Evolutionary conservation across 2,888 invertebrate genomes (phyloP).

Genomic region (Mythimna impura): DNA sequence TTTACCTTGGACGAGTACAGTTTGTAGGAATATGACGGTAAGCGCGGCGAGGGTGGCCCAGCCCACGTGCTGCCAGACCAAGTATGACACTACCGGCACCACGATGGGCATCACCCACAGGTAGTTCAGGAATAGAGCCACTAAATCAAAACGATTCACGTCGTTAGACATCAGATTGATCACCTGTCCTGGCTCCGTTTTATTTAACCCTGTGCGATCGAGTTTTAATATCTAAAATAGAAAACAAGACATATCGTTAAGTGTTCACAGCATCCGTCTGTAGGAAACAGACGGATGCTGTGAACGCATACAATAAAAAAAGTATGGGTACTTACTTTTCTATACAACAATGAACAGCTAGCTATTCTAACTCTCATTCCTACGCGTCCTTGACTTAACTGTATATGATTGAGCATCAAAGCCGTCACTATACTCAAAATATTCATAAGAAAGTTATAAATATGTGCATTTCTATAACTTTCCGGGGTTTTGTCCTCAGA

Average conservation of each 20-base stretch:
- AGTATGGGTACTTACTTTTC: constrained; percentile 91
- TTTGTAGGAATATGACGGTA: constrained; percentile 89
- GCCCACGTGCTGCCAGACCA: constrained; percentile 85
- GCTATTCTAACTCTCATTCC: constrained; percentile 95
- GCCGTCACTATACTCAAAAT: constrained; percentile 90
- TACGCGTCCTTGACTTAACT: constrained; percentile 90
- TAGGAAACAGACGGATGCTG: too few species aligned
- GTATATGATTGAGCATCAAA: constrained; percentile 92
- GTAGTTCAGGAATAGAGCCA: constrained; percentile 93
- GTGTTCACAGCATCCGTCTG: too few species aligned
- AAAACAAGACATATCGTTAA: not conserved
- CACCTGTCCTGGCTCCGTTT: constrained; percentile 94
- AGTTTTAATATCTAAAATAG: constrained; percentile 83
- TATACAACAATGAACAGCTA: constrained; percentile 94
- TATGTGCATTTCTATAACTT: constrained; percentile 91
- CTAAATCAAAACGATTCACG: constrained; percentile 94
- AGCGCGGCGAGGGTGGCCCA: constrained; percentile 85
- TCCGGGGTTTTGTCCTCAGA: constrained; percentile 87
- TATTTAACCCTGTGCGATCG: constrained; percentile 90
- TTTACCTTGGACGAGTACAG: constrained; percentile 90
- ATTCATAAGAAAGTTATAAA: constrained; percentile 92
- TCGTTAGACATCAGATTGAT: constrained; percentile 96
- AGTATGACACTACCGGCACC: constrained; percentile 89
- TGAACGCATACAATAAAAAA: not conserved
- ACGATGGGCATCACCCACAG: constrained; percentile 95